phyloP scores from a whole-genome alignment of 2,797 vertebrate genomes.

The Acipenser oxyrinchus region DNA sequence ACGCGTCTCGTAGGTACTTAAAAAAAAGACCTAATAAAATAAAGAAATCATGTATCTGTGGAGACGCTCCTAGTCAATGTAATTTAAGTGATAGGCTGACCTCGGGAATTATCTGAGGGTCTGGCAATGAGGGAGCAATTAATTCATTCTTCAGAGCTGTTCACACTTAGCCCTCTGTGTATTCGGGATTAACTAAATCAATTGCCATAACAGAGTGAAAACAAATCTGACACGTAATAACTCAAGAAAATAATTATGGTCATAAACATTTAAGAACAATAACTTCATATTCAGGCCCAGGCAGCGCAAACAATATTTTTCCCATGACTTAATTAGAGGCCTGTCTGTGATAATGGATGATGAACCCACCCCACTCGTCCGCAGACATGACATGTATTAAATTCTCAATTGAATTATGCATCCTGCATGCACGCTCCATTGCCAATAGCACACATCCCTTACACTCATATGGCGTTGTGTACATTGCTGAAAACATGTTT shows the following conservation, averaged over 20 bases:
- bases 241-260: constrained; percentile 1
- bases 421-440: neutral
- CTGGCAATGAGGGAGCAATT: neutral
- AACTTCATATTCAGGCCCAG: neutral
- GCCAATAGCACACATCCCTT: too few species aligned
- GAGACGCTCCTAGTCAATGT: neutral
- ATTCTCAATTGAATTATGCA: neutral
- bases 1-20: too few species aligned
- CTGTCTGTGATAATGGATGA: neutral
- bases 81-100: neutral
- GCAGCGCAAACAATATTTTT: too few species aligned
- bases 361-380: neutral
- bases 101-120: constrained; percentile 6
- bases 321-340: neutral
- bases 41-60: neutral
- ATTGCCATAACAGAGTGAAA: constrained; percentile 9
- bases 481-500: too few species aligned
- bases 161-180: constrained; percentile 1
- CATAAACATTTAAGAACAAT: constrained; percentile 1
- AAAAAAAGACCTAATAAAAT: too few species aligned
- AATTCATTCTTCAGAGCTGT: constrained; percentile 6
- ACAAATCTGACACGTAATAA: constrained; percentile 7
- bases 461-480: too few species aligned
- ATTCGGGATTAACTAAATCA: constrained; percentile 11
- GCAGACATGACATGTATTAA: neutral